Evolutionary conservation across 1,140 invertebrate species (phyloP), one percentile per base, ranked within the genome.

Genomic region (Drosophila lini): DNA sequence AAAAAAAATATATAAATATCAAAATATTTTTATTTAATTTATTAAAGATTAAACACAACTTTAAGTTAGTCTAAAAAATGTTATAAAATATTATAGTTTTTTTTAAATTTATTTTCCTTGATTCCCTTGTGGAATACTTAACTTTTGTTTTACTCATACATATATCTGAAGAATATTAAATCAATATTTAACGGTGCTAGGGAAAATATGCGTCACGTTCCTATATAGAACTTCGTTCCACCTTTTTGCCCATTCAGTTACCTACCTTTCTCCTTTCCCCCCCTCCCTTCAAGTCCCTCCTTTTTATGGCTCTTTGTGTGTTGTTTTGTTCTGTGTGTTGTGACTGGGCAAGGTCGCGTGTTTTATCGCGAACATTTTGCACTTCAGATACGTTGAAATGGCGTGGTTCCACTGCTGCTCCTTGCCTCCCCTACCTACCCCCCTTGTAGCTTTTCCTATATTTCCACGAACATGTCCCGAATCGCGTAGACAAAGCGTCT

Each of bases 181-280:
- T 84, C 81, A 85, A 84, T 84, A 84, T 74, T 78, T 47, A 84
- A 80, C 81, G 77, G 77, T 84, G 81, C 81, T 80, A 80, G 62
- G 78, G 77, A 79, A 80, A 80, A 80, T 65, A 84, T 84, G 81
- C 81, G 81, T 84, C 81, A 83, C 53, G 67, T 71, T 70, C 52
- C 52, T 62, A 52, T 70, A 64, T 59, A 56, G 45, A 76, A 42
- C 74, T 52, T 16, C 13, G 32, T 53, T 53, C 32, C 52, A 53
- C 52, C 52, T 53, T 48, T 50, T 50, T 31, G 15, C 47, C 47
- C 28, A 50, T 31, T 50, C 7, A 50, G 47, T 50, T 45, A 45
- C n/a, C 28, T 10, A 22, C 34, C 13, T 41, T 15, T 7, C 38
- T 15, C 11, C 16, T 25, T 8, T 7, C 1, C 15, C 38, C 40